Percentiles rank a stretch among this genome's conserved stretches.
phyloP scores from a whole-genome alignment of 2,888 invertebrate genomes.

The Eumerus sabulonum region DNA sequence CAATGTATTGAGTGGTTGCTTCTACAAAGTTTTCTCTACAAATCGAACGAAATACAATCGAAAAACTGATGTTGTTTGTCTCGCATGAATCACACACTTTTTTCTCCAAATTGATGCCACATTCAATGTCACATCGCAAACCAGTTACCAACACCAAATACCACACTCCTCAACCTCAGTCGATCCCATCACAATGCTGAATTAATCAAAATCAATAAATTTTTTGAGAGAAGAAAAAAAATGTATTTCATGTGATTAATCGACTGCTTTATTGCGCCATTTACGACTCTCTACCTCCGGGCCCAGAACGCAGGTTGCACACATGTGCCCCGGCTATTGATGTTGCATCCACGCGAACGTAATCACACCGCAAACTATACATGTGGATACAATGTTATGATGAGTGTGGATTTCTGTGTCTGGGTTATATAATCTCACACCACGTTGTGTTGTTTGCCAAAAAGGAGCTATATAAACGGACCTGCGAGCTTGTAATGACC shows the following conservation, averaged over 20 bases:
- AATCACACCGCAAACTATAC: too few relatives aligned
- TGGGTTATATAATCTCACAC: neutral
- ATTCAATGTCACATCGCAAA: constrained; percentile 35
- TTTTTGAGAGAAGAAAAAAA: constrained; percentile 21
- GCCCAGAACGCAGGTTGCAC: constrained; percentile 15
- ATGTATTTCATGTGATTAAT: constrained; percentile 51
- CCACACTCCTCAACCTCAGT: constrained; percentile 7
- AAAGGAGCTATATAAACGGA: constrained; percentile 1
- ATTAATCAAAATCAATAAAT: constrained; percentile 68
- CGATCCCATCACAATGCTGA: neutral
- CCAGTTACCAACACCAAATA: neutral
- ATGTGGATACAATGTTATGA: too few relatives aligned
- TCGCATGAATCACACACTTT: neutral
- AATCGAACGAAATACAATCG: too few relatives aligned
- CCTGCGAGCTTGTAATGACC: constrained; percentile 5
- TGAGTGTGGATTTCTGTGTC: too few relatives aligned
- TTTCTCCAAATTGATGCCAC: constrained; percentile 10
- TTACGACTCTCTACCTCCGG: constrained; percentile 23
- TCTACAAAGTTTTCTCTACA: too few relatives aligned
- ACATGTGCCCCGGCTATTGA: constrained; percentile 25
- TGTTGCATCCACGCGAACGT: constrained; percentile 16
- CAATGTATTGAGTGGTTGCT: too few relatives aligned
- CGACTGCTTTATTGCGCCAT: constrained; percentile 50
- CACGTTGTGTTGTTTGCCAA: constrained; percentile 37
- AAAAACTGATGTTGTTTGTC: neutral